These are phyloP conservation scores for Illadopsis cleaveri DNA, from an alignment of 2,113 vertebrate species.

Conservation along the genomic window DNA sequence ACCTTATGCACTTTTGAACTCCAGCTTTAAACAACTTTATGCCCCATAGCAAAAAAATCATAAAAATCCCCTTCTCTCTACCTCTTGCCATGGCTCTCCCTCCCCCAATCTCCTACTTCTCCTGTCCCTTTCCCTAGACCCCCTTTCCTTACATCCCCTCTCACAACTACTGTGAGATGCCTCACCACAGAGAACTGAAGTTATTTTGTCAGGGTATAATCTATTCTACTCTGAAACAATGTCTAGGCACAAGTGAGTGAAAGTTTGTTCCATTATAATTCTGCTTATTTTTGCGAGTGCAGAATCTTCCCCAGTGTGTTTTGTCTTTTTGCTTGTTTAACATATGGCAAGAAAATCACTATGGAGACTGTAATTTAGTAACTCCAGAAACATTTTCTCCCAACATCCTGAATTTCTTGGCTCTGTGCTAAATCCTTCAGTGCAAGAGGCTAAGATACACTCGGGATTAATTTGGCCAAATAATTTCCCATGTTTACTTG, in stretches of 20 bases:
- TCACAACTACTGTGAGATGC: not conserved
- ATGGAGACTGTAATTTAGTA: constrained; percentile 27
- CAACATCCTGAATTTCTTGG: constrained; percentile 8
- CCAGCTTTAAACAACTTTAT: not conserved
- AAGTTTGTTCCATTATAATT: not conserved
- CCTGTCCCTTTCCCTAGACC: not conserved
- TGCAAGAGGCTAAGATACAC: not conserved
- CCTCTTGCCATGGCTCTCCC: not conserved
- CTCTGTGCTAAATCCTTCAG: not conserved
- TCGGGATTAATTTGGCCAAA: not conserved
- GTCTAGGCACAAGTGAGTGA: not conserved
- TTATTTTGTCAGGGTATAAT: not conserved
- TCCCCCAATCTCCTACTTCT: not conserved
- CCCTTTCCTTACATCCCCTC: not conserved
- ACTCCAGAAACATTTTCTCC: not conserved
- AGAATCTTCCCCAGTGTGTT: not conserved
- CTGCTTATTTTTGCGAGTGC: not conserved
- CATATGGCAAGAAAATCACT: constrained; percentile 26
- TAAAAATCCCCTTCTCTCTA: accelerated
- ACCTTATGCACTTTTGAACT: not conserved
- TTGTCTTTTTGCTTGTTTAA: constrained; percentile 26
- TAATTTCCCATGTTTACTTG: constrained; percentile 12
- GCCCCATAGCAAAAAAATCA: not conserved
- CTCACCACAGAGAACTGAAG: not conserved
- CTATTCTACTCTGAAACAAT: not conserved